Percentiles rank a stretch among this genome's conserved stretches.
phyloP scores from a whole-genome alignment of 1,140 invertebrate genomes.

The Platyura marginata region DNA sequence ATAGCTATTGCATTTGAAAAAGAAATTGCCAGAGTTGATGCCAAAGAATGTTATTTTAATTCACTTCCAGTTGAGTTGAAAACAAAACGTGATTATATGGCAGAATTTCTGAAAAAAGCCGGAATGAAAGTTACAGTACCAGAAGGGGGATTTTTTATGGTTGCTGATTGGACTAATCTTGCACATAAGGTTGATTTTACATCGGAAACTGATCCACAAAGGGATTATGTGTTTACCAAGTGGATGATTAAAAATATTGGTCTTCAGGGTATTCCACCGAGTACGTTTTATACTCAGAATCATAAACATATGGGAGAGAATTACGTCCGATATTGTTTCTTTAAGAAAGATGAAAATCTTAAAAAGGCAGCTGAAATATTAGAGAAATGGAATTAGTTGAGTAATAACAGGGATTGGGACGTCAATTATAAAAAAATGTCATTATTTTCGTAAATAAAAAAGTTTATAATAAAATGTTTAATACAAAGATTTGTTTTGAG shows the following conservation, averaged over 20 bases:
- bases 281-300: slow-evolving; percentile 73
- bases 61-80: slow-evolving; percentile 58
- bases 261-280: slow-evolving; percentile 82
- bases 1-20: slow-evolving; percentile 76
- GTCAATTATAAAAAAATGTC: too few species aligned
- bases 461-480: too few species aligned
- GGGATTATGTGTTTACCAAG: slow-evolving; percentile 86
- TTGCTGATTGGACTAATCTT: slow-evolving; percentile 78
- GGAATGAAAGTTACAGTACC: slow-evolving; percentile 86
- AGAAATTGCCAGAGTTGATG: slow-evolving; percentile 51
- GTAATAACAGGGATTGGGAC: too few species aligned
- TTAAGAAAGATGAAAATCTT: slow-evolving; percentile 72
- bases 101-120: slow-evolving; percentile 50
- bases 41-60: slow-evolving; percentile 72
- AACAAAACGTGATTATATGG: slow-evolving; percentile 73
- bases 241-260: slow-evolving; percentile 91
- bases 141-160: slow-evolving; percentile 92
- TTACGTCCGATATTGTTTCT: slow-evolving; percentile 82
- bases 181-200: slow-evolving; percentile 41
- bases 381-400: slow-evolving; percentile 40
- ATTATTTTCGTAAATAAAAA: too few species aligned
- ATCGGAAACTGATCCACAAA: slow-evolving; percentile 45
- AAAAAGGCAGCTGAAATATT: slow-evolving; percentile 45
- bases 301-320: slow-evolving; percentile 77
- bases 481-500: too few species aligned